phyloP scores from a whole-genome alignment of 2,888 invertebrate genomes.

The Linnaemya tessellans region DNA sequence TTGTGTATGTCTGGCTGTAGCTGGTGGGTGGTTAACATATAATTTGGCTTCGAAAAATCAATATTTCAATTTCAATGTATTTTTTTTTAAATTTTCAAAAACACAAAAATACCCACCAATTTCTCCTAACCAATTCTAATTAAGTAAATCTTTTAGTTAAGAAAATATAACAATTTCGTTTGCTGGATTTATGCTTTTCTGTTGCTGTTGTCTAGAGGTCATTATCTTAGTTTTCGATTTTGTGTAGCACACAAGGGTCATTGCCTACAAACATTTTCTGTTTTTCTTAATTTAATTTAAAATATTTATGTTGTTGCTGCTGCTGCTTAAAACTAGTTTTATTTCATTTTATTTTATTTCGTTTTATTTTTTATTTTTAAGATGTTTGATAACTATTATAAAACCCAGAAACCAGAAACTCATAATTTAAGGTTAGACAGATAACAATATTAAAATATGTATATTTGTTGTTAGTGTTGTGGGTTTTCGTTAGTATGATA shows the following conservation, averaged over 20 bases:
- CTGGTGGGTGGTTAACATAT: constrained; percentile 34
- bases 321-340: constrained; percentile 60
- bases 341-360: constrained; percentile 20
- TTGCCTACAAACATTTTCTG: constrained; percentile 63
- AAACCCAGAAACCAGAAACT: constrained; percentile 56
- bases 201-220: constrained; percentile 34
- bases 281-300: constrained; percentile 22
- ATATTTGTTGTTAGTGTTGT: no score
- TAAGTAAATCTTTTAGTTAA: constrained; percentile 10
- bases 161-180: constrained; percentile 12
- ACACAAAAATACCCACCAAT: neutral
- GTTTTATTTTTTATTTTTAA: neutral
- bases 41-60: constrained; percentile 36
- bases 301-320: neutral
- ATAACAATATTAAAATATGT: constrained; percentile 43
- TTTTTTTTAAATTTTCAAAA: neutral
- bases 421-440: constrained; percentile 62
- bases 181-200: neutral
- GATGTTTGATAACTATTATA: constrained; percentile 52
- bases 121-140: constrained; percentile 9
- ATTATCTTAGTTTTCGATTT: constrained; percentile 57
- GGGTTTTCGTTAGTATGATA: neutral
- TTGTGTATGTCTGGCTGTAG: constrained; percentile 9
- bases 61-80: constrained; percentile 25
- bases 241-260: constrained; percentile 58